A percentile compares a stretch with the other conserved stretches of the same genome.
Conservation (phyloP, 2,888 invertebrate genomes). For the Trichopoda pennipes region DNA sequence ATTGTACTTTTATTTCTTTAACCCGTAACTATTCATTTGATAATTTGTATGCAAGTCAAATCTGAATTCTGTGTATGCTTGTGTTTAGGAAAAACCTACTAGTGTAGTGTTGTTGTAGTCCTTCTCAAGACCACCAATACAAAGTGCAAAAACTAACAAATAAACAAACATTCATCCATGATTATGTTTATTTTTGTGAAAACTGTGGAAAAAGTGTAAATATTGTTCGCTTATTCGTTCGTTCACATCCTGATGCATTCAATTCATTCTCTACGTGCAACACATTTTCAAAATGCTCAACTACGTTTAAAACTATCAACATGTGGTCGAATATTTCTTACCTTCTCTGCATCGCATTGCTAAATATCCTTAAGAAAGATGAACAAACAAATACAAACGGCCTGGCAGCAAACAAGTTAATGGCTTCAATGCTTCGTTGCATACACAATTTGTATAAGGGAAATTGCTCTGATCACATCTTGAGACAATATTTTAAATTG, state of each 20-base stretch:
- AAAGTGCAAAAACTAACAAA: constrained; percentile 30
- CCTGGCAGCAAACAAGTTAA: constrained; percentile 47
- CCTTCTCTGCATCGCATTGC: constrained; percentile 1
- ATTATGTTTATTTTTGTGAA: not conserved
- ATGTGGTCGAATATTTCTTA: constrained; percentile 56
- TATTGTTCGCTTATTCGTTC: constrained; percentile 28
- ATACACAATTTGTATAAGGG: constrained; percentile 45
- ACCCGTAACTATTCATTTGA: constrained; percentile 17
- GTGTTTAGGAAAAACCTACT: not conserved
- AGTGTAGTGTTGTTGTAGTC: not conserved
- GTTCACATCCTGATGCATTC: constrained; percentile 40
- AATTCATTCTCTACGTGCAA: constrained; percentile 54
- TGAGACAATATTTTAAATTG: constrained; percentile 54
- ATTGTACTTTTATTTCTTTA: constrained; percentile 10
- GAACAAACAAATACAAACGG: not conserved
- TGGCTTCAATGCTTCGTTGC: constrained; percentile 36
- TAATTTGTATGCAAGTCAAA: constrained; percentile 67
- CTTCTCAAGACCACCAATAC: not conserved
- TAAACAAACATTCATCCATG: constrained; percentile 44
- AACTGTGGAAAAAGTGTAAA: constrained; percentile 39
- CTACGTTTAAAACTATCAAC: constrained; percentile 65
- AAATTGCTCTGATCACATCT: constrained; percentile 56
- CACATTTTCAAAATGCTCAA: constrained; percentile 48
- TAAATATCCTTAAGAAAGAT: constrained; percentile 9
- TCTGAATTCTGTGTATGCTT: constrained; percentile 35